Percentiles rank a stretch among this genome's conserved stretches.
These are phyloP conservation scores for Drosophila seguyi DNA, from an alignment of 1,140 invertebrate species.

Conservation along the genomic window DNA sequence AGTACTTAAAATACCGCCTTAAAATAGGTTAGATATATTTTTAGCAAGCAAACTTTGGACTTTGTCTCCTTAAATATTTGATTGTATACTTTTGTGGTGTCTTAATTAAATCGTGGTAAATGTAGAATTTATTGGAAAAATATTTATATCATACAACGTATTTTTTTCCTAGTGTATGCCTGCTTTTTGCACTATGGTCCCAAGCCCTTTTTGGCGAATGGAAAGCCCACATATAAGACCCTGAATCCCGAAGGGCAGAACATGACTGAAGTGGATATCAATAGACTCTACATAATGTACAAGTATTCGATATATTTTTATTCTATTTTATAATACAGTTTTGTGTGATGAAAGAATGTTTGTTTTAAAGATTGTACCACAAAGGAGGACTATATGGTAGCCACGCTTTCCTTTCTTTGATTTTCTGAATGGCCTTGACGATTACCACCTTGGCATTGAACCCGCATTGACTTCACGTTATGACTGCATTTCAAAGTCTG, in stretches of 20 bases:
- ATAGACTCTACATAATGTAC: constrained; percentile 85
- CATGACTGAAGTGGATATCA: constrained; percentile 62
- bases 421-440: background rate
- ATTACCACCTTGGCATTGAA: background rate
- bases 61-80: background rate
- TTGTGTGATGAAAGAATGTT: background rate
- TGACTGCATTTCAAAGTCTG: constrained; percentile 1
- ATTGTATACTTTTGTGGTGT: background rate
- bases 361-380: background rate
- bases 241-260: background rate
- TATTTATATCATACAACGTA: too few relatives aligned
- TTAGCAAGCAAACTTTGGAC: background rate
- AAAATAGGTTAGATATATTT: background rate
- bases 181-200: constrained; percentile 88
- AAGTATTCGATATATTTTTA: constrained; percentile 16
- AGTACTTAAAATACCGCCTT: constrained; percentile 72
- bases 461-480: background rate
- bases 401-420: background rate
- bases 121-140: background rate
- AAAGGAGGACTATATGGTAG: background rate
- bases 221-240: constrained; percentile 54
- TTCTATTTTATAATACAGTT: background rate
- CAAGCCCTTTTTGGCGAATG: constrained; percentile 90
- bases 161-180: background rate
- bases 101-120: background rate